phyloP scores from a whole-genome alignment of 2,113 vertebrate genomes.

The Probosciger aterrimus region DNA sequence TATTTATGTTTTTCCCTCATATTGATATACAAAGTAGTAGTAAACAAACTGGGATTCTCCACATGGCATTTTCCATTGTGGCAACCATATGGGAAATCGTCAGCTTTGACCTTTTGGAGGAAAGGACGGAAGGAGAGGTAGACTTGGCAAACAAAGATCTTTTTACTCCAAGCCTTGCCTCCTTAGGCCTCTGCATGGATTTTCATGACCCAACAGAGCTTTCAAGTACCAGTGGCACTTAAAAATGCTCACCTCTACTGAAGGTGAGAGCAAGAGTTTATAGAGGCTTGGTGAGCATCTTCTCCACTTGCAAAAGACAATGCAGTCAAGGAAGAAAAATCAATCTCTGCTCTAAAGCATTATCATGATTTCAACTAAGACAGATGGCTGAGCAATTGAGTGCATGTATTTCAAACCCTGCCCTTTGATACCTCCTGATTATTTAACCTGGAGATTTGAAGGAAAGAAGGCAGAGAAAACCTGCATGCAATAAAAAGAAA shows the following conservation, averaged over 20 bases:
- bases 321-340: conserved; percentile 8
- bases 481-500: conserved; percentile 26
- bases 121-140: neutral
- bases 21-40: conserved; percentile 55
- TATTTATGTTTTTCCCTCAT: conserved; percentile 61
- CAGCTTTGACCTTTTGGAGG: conserved; percentile 64
- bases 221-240: neutral
- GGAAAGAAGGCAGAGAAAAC: neutral
- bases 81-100: conserved; percentile 58
- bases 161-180: conserved; percentile 10
- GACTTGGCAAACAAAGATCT: conserved; percentile 63
- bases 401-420: neutral
- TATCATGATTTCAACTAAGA: conserved; percentile 15
- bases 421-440: conserved; percentile 18
- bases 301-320: neutral
- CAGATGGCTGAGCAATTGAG: neutral
- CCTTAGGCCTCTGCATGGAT: conserved; percentile 11
- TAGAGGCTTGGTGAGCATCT: neutral
- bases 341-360: conserved; percentile 25
- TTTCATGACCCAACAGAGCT: conserved; percentile 11
- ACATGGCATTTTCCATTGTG: conserved; percentile 59
- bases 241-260: neutral
- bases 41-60: conserved; percentile 55
- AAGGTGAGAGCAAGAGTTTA: conserved; percentile 16
- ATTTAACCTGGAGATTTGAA: conserved; percentile 20